A percentile compares a stretch with the other conserved stretches of the same genome.
Evolutionary conservation across 2,797 vertebrate species (phyloP).

Genomic region (Nasua narica): DNA sequence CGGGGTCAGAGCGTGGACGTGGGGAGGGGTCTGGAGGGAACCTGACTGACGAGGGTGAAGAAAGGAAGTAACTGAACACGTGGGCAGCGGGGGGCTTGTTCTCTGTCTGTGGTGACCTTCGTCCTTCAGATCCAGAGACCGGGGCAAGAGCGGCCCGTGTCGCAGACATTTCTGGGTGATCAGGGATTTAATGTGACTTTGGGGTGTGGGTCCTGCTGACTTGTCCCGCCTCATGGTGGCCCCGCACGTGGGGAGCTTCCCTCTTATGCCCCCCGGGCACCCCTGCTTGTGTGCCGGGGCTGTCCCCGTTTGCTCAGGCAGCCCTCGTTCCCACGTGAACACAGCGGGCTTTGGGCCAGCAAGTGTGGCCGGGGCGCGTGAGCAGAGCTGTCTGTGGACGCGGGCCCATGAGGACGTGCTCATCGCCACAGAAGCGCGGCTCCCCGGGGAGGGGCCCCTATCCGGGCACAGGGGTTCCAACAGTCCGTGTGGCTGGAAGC

Average conservation of each 20-base stretch:
- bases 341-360: background rate
- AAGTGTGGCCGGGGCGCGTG: too few relatives aligned
- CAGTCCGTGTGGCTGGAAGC: background rate
- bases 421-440: fast-evolving
- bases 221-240: fast-evolving
- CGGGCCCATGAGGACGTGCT: fast-evolving
- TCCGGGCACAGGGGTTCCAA: fast-evolving
- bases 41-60: fast-evolving
- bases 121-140: background rate
- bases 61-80: too few relatives aligned
- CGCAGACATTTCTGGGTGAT: fast-evolving
- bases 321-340: background rate
- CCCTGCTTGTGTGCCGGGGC: background rate
- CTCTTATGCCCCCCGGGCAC: background rate
- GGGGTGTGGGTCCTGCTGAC: background rate
- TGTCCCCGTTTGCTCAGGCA: background rate
- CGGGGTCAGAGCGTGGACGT: background rate
- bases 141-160: fast-evolving
- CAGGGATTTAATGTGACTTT: background rate
- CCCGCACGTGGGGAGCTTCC: background rate
- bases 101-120: background rate
- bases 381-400: background rate
- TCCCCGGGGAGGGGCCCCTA: background rate
- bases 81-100: fast-evolving
- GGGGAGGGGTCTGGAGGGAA: too few relatives aligned